phyloP scores from a whole-genome alignment of 2,888 invertebrate genomes.

The Xanthia togata region DNA sequence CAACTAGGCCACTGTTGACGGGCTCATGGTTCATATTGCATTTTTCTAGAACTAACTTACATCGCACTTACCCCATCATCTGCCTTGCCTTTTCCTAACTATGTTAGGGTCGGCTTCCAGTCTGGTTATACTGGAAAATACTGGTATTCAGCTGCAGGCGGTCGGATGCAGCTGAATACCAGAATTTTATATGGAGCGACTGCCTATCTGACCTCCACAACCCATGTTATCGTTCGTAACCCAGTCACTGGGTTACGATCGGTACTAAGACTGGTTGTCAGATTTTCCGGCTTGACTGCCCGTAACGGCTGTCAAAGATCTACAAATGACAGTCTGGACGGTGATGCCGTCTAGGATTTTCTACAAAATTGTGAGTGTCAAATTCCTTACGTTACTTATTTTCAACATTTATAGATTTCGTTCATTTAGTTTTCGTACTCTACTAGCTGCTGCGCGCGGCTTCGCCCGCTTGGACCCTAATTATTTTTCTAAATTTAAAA shows the following conservation, averaged over 20 bases:
- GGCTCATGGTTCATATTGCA: not conserved
- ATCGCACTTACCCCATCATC: not conserved
- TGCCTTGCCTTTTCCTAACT: not conserved
- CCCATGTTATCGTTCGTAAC: too few relatives aligned
- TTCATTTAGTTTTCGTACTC: not conserved
- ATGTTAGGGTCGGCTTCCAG: not conserved
- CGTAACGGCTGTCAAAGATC: not conserved
- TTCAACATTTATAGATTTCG: not conserved
- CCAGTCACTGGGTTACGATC: not conserved
- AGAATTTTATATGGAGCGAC: not conserved
- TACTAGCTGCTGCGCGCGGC: too few relatives aligned
- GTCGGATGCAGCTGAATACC: not conserved
- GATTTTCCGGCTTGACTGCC: not conserved
- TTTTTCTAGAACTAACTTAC: not conserved
- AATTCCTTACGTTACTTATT: too few relatives aligned
- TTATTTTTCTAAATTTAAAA: too few relatives aligned
- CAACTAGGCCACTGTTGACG: not conserved
- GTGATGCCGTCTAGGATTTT: not conserved
- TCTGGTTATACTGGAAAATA: too few relatives aligned
- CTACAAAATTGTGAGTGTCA: not conserved
- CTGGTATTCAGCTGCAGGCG: too few relatives aligned
- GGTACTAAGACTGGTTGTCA: not conserved
- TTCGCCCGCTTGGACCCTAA: too few relatives aligned
- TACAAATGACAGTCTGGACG: not conserved
- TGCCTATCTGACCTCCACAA: not conserved